These are phyloP conservation scores for Spilosoma lubricipeda DNA, from an alignment of 2,888 invertebrate genomes.

Conservation along the genomic window DNA sequence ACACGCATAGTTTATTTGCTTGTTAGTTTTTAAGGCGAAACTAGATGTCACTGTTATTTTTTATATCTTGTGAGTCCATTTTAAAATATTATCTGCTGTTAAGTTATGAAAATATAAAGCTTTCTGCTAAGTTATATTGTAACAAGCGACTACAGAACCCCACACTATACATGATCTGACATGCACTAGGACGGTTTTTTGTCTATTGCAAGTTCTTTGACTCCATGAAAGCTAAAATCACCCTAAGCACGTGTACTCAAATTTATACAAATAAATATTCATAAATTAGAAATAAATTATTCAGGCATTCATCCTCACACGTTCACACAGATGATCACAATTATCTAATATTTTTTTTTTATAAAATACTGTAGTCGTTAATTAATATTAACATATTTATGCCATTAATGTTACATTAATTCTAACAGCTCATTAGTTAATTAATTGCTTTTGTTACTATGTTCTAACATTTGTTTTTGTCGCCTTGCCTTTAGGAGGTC, in stretches of 20 bases:
- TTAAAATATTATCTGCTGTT: not conserved
- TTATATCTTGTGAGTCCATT: too few relatives aligned
- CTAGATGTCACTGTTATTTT: too few relatives aligned
- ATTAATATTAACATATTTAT: not conserved
- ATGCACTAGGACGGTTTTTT: not conserved
- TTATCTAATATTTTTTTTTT: not conserved
- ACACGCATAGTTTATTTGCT: too few relatives aligned
- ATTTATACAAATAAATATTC: not conserved
- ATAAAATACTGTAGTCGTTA: not conserved
- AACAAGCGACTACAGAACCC: not conserved
- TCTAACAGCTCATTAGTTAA: not conserved
- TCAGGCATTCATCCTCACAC: not conserved
- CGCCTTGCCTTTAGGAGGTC: not conserved
- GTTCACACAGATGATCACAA: not conserved
- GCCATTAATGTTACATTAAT: not conserved
- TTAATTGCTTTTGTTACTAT: not conserved
- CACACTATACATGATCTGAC: not conserved
- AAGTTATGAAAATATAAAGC: not conserved
- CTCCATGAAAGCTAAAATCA: not conserved
- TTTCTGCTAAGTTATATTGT: not conserved
- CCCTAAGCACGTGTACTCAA: not conserved
- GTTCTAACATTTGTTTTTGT: not conserved
- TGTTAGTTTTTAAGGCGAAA: too few relatives aligned
- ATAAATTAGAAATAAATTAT: not conserved
- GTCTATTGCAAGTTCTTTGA: not conserved